Evolutionary conservation across 2,797 vertebrate species (phyloP), one percentile per base, ranked within the genome.

Genomic region (Trichosurus vulpecula): DNA sequence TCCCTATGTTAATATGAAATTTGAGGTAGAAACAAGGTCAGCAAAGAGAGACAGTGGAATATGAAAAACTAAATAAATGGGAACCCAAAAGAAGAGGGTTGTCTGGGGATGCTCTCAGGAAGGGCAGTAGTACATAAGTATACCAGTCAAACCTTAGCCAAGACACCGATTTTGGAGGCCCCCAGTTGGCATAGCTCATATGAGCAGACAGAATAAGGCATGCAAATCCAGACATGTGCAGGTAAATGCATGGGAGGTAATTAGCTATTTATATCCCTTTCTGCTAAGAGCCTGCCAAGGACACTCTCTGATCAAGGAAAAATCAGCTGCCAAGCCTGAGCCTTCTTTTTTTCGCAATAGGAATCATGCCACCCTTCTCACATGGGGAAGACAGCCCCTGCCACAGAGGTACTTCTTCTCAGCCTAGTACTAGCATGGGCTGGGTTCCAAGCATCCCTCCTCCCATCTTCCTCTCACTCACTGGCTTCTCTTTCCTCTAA

Each of bases 261-360:
- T 56, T 57, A 93, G 95, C 66, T 94, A 55, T 93, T 96, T 96
- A 90, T 25, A 53, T 81, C 54, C 90, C 54, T 92, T 93, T 93
- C 92, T 57, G 61, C 41, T 54, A 52, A 81, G 31, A 89, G 92
- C 51, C n/a, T 95, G 95, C 54, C 57, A 55, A 74, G 58, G 30
- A 92, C 52, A 30, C 74, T 52, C 0, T 61, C 16, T 93, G 97
- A 92, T 92, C 89, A 90, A 41, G 54, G 54, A 54, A 90, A 53
- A 66, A 57, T 90, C 29, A 52, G 30, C 31, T 90, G 31, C 52
- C 52, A 53, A 31, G 6, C 31, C 52, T 90, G 89, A 90, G 29
- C 11, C 52, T 54, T 90, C 52, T 22, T 52, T 35, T n/a, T 54
- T 90, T 87, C 25, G 52, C 87, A 90, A 52, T n/a, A 66, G 35